A percentile compares a stretch with the other conserved stretches of the same genome.
Conservation (phyloP, 2,113 vertebrate genomes). For the Pteruthius melanotis region DNA sequence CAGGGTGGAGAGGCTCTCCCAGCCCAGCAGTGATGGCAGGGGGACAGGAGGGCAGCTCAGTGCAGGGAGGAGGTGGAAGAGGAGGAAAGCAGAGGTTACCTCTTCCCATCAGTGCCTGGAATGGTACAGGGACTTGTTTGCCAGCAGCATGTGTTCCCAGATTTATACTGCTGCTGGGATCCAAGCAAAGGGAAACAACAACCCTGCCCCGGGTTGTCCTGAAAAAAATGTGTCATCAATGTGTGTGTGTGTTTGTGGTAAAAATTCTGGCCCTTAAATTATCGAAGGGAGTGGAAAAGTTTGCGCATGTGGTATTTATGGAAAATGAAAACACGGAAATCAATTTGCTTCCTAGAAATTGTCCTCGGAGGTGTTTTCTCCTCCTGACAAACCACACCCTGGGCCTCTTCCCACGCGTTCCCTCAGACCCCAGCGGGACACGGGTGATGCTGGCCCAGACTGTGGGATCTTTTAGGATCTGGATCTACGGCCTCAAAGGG, state of each 20-base stretch:
- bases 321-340: neutral
- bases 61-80: neutral
- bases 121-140: rapidly evolving
- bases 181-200: neutral
- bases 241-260: rapidly evolving
- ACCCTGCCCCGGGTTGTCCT: rapidly evolving
- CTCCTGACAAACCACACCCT: rapidly evolving
- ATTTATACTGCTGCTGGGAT: neutral
- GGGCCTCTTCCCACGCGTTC: rapidly evolving
- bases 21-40: neutral
- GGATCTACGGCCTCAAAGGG: neutral
- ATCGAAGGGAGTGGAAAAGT: neutral
- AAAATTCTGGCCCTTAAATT: neutral
- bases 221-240: rapidly evolving
- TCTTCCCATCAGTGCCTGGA: rapidly evolving
- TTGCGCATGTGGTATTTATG: neutral
- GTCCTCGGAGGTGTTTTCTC: neutral
- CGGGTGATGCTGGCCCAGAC: rapidly evolving
- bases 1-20: neutral
- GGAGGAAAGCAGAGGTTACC: neutral
- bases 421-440: rapidly evolving
- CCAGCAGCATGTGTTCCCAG: neutral
- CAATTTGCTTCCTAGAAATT: neutral
- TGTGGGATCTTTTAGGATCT: rapidly evolving
- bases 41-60: rapidly evolving